Evolutionary conservation across 2,888 invertebrate species (phyloP).

Genomic region (Apamea monoglypha): DNA sequence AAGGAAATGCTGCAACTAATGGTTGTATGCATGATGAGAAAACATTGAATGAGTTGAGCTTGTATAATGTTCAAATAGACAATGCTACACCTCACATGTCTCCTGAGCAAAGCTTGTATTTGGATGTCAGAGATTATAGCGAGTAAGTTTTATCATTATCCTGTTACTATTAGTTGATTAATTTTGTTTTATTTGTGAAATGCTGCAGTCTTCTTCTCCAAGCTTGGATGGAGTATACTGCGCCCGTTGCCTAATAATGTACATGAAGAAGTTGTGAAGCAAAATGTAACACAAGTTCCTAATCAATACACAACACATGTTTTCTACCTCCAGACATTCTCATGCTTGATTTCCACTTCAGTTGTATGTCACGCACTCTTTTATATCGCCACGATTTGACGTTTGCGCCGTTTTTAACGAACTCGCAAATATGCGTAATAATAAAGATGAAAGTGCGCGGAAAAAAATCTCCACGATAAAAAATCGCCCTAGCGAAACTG

Average conservation of each 20-base stretch:
- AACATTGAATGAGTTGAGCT: slow-evolving; percentile 85
- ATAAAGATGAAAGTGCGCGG: no score
- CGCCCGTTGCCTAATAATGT: not conserved
- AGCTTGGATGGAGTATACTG: not conserved
- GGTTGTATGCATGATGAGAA: slow-evolving; percentile 77
- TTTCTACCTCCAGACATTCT: not conserved
- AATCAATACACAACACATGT: not conserved
- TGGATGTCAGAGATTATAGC: slow-evolving; percentile 87
- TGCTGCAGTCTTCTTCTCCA: not conserved
- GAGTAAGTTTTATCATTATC: slow-evolving; percentile 78
- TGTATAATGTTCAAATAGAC: slow-evolving; percentile 86
- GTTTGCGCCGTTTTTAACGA: not conserved
- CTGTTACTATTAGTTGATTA: not conserved
- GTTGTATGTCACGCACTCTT: not conserved
- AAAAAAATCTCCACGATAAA: not conserved
- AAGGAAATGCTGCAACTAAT: slow-evolving; percentile 42
- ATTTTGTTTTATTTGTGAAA: not conserved
- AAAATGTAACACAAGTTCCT: not conserved
- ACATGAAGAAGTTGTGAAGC: not conserved
- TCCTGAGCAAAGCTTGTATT: slow-evolving; percentile 86
- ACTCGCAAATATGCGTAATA: not conserved
- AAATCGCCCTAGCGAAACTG: no score
- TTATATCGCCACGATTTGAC: not conserved
- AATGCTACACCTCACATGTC: slow-evolving; percentile 87
- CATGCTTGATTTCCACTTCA: not conserved